These are phyloP conservation scores for Epizoanthus scotinus DNA, from an alignment of 92 coral and sea anemone species.

Conservation along the genomic window DNA sequence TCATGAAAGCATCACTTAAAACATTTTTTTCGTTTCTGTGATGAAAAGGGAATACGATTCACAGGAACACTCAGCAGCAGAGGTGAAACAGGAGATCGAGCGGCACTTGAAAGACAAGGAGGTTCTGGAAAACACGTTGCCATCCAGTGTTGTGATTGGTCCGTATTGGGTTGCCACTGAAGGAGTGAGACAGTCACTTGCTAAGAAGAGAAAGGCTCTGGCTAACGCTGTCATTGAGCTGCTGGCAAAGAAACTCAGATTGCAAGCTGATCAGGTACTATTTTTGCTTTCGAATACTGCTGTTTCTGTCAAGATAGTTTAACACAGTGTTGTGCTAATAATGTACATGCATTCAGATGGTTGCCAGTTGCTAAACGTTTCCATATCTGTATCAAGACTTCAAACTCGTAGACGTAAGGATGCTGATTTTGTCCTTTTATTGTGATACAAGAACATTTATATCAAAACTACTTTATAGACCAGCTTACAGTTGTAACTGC, in stretches of 20 bases:
- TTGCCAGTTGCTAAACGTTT: too few relatives aligned
- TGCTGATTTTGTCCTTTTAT: too few relatives aligned
- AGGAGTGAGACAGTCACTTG: slow-evolving; percentile 83
- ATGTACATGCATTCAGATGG: not conserved
- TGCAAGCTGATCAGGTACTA: slow-evolving; percentile 92
- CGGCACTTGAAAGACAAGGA: slow-evolving; percentile 90
- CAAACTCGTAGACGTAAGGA: too few relatives aligned
- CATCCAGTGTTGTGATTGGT: slow-evolving; percentile 92
- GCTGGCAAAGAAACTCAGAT: slow-evolving; percentile 94
- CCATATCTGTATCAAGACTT: too few relatives aligned
- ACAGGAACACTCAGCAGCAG: slow-evolving; percentile 94
- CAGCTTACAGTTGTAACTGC: too few relatives aligned
- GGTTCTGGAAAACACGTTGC: slow-evolving; percentile 79
- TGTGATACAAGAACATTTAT: too few relatives aligned
- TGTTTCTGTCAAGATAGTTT: not conserved
- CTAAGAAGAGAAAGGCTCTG: slow-evolving; percentile 91
- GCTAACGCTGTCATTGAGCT: slow-evolving; percentile 96
- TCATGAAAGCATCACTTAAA: not conserved
- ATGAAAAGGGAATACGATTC: slow-evolving; percentile 82
- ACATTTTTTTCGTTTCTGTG: not conserved
- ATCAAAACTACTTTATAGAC: too few relatives aligned
- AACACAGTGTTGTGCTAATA: not conserved
- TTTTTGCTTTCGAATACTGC: not conserved
- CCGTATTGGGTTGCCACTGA: slow-evolving; percentile 90
- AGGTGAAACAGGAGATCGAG: slow-evolving; percentile 98